These are phyloP conservation scores for Zonitis immaculata DNA, from an alignment of 2,888 invertebrate genomes.

Conservation along the genomic window DNA sequence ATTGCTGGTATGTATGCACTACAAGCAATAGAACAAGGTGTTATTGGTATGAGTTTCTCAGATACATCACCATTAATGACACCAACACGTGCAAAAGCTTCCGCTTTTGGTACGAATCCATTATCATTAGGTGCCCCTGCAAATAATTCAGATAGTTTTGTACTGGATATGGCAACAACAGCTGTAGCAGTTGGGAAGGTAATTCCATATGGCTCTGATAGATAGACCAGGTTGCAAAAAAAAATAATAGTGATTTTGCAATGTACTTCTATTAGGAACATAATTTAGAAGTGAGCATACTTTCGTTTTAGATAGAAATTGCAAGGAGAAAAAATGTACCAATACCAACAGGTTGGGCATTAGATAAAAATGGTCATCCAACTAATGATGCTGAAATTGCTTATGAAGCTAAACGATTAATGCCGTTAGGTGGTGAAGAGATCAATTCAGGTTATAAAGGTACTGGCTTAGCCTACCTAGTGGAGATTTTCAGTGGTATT, in stretches of 20 bases:
- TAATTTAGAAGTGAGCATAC: too few species aligned
- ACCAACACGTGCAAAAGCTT: slow-evolving; percentile 61
- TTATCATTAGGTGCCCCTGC: slow-evolving; percentile 73
- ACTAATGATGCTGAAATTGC: slow-evolving; percentile 74
- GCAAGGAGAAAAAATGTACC: slow-evolving; percentile 68
- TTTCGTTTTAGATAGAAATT: slow-evolving; percentile 67
- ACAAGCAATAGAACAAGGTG: slow-evolving; percentile 63
- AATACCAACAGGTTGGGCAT: slow-evolving; percentile 82
- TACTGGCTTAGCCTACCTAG: too few species aligned
- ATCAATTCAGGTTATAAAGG: slow-evolving; percentile 78
- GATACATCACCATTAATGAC: slow-evolving; percentile 84
- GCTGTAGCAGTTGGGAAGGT: slow-evolving; percentile 91
- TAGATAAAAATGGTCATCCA: slow-evolving; percentile 58
- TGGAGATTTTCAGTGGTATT: slow-evolving; percentile 50
- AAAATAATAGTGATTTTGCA: too few species aligned
- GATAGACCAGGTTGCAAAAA: too few species aligned
- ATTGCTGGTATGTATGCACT: slow-evolving; percentile 77
- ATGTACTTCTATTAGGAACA: too few species aligned
- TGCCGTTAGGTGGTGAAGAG: slow-evolving; percentile 82
- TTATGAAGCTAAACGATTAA: slow-evolving; percentile 84
- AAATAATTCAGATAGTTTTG: slow-evolving; percentile 65
- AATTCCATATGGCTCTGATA: slow-evolving; percentile 18
- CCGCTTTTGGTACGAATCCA: slow-evolving; percentile 89
- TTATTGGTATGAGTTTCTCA: slow-evolving; percentile 80
- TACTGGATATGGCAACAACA: slow-evolving; percentile 93